A percentile compares a stretch with the other conserved stretches of the same genome.
Conservation (phyloP, 2,888 invertebrate species). For the Neoscelio sp. region DNA sequence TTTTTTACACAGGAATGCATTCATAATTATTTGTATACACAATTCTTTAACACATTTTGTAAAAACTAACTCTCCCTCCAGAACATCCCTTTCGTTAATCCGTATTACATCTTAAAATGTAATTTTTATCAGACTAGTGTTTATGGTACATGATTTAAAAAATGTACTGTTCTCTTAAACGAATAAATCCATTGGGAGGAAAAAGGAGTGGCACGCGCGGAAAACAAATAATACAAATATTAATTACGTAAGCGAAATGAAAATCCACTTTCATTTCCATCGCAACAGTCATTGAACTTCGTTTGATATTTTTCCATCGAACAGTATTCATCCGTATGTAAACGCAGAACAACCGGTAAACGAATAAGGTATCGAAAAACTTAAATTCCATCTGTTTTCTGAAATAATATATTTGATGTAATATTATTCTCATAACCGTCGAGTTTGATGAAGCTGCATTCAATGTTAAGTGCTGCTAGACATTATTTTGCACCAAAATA, state of each 20-base stretch:
- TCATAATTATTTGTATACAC: too few relatives aligned
- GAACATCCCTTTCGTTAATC: too few relatives aligned
- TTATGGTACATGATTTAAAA: too few relatives aligned
- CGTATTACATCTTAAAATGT: too few relatives aligned
- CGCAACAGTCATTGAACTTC: slow-evolving; percentile 19
- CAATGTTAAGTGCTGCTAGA: slow-evolving; percentile 2
- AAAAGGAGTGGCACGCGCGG: not conserved
- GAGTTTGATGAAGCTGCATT: slow-evolving; percentile 24
- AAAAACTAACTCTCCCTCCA: too few relatives aligned
- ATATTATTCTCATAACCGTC: slow-evolving; percentile 34
- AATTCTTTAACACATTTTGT: too few relatives aligned
- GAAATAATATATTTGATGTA: slow-evolving; percentile 25
- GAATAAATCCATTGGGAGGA: slow-evolving; percentile 19
- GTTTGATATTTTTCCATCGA: slow-evolving; percentile 17
- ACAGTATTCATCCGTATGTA: slow-evolving; percentile 14
- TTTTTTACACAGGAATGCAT: too few relatives aligned
- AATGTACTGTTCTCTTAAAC: too few relatives aligned
- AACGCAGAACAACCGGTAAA: slow-evolving; percentile 18
- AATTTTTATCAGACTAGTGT: too few relatives aligned
- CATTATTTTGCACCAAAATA: slow-evolving; percentile 8
- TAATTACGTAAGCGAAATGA: slow-evolving; percentile 23
- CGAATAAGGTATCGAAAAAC: slow-evolving; percentile 8
- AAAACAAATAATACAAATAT: slow-evolving; percentile 29
- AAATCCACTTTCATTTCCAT: slow-evolving; percentile 24
- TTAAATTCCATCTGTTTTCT: slow-evolving; percentile 3